phyloP scores from a whole-genome alignment of 2,888 invertebrate species.

The Drosophila acutilabella region DNA sequence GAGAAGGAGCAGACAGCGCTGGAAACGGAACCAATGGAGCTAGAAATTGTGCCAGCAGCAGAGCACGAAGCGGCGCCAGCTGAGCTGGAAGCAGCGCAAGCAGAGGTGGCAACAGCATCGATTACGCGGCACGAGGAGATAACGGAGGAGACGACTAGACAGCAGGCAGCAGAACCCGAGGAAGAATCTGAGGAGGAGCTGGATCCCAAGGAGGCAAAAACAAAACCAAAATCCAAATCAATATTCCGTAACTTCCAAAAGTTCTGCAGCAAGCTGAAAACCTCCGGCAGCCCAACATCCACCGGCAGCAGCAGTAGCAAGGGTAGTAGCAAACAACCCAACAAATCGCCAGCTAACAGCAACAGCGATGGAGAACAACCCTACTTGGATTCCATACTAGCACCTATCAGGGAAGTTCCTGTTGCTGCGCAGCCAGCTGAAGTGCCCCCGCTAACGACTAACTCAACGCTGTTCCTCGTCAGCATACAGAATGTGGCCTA shows the following conservation, averaged over 20 bases:
- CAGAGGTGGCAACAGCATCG: neutral
- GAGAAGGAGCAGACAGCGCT: constrained; percentile 1
- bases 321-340: neutral
- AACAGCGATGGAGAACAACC: constrained; percentile 8
- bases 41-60: too few relatives aligned
- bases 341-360: neutral
- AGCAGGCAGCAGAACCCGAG: neutral
- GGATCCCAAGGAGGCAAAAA: neutral
- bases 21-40: neutral
- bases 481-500: constrained; percentile 75
- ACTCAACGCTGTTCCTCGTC: neutral
- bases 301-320: neutral
- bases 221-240: constrained; percentile 9
- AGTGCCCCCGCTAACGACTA: too few relatives aligned
- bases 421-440: neutral
- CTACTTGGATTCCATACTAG: constrained; percentile 3
- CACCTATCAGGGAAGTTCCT: neutral
- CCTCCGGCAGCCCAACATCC: neutral
- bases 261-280: constrained; percentile 31
- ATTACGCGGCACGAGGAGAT: neutral
- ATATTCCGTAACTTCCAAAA: constrained; percentile 33
- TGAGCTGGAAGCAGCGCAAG: neutral
- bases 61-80: neutral
- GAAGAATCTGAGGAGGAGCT: neutral
- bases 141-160: too few relatives aligned